Evolutionary conservation across 2,113 vertebrate genomes (phyloP), one percentile per base, ranked within the genome.

Genomic region (Ascaphus truei): DNA sequence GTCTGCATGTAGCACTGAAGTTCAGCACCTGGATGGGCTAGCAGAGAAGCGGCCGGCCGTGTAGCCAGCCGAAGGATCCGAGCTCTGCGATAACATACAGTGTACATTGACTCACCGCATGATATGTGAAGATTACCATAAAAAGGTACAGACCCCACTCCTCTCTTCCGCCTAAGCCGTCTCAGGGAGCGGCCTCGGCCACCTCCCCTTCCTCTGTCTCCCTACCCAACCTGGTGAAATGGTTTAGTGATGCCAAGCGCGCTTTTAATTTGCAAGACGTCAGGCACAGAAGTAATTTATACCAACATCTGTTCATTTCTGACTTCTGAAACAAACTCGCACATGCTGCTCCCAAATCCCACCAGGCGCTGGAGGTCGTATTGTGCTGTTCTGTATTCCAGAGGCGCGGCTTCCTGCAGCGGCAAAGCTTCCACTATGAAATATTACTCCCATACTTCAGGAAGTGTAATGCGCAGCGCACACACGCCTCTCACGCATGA

Each of bases 301-400:
- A 93, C 89, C 85, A 96, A 95, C 95, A 94, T 94, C 93, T 97
- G 94, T 92, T 96, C 92, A 88, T 91, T 92, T 90, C 86, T 89
- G 87, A 91, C 89, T 92, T 88, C 86, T 89, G 85, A 94, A 94
- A 92, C 86, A 92, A 92, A 90, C 89, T 89, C 78, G 50, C 88
- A 92, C 89, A 91, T 88, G 83, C 86, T 91, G 90, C 84, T 87
- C 83, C 84, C 83, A 91, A 91, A 92, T 91, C 86, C 89, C 88
- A 92, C 89, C 87, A 91, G 84, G 81, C 86, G 72, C 82, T 82
- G 72, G 76, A 86, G 82, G 81, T 78, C 84, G 86, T 84, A 85
- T 88, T 88, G 88, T 89, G 86, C 87, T 83, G 73, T 83, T 88
- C 79, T 77, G 68, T 81, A 85, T 84, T 88, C 78, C n/a, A n/a